Evolutionary conservation across 2,113 vertebrate species (phyloP).

Genomic region (Pomatorhinus ruficollis): DNA sequence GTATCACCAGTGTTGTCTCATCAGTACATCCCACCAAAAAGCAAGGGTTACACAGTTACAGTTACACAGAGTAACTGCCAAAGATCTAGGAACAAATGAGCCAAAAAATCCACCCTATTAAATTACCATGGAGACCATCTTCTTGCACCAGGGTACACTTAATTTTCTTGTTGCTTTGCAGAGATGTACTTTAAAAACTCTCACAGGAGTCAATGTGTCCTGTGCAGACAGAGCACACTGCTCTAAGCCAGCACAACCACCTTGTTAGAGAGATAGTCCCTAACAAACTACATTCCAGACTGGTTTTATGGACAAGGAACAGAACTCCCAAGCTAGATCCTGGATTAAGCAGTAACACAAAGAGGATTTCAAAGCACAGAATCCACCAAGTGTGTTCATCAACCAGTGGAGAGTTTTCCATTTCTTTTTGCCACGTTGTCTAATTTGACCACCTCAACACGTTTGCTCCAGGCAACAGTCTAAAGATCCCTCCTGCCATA

Average conservation of each 20-base stretch:
- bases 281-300: not conserved
- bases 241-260: not conserved
- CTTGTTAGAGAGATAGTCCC: not conserved
- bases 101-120: not conserved
- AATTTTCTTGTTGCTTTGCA: not conserved
- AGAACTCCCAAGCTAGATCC: not conserved
- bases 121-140: not conserved
- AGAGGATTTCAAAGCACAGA: not conserved
- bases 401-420: not conserved
- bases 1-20: fast-evolving
- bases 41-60: not conserved
- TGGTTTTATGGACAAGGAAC: not conserved
- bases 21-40: not conserved
- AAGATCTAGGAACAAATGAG: not conserved
- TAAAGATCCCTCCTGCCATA: not conserved
- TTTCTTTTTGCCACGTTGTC: not conserved
- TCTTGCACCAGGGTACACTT: not conserved
- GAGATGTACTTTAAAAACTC: not conserved
- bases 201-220: not conserved
- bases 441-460: not conserved
- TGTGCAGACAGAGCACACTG: not conserved
- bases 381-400: not conserved
- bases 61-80: not conserved
- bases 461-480: not conserved
- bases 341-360: not conserved